Base-by-base conservation (phyloP, 1,140 invertebrate genomes). In the Pachypsylla venusta region DNA sequence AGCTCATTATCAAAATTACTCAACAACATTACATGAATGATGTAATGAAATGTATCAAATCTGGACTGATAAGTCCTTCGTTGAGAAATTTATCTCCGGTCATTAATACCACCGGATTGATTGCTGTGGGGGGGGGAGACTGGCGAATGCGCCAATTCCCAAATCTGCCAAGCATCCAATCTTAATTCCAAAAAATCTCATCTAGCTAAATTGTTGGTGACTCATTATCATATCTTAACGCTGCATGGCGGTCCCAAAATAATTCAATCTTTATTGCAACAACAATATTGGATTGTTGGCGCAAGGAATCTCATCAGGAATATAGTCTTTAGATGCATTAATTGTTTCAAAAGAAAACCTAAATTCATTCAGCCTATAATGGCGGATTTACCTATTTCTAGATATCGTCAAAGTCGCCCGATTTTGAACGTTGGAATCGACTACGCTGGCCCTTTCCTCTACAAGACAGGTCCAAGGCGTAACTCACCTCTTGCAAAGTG, bases 361-460 rank as follows among this genome's bases (percentile, higher is more conserved):
- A 40, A 25, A 56, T 55, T 24, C 48, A 65, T 59, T 39, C 14
- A 56, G 14, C 65, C 58, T 2, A 7, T 63, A 13, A 73, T 73
- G 71, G 70, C 63, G 13, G 48, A 67, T 55, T 55, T 73, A 4
- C 70, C 70, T 5, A 24, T 16, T 20, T 22, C 60, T 40, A 40
- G 71, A 26, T 60, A 73, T 0, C 62, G n/a, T 19, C 58, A 63
- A 5, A 28, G 63, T 5, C 54, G 60, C 19, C 53, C 69, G 2
- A 73, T 76, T 62, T 13, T 55, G 22, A 59, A 66, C 25, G 62
- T 62, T 5, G 58, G 55, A 13, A 30, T 64, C 10, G 76, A 76
- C 22, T 58, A 16, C 22, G 57, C 35, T 3, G 57, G 57, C 14
- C 57, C 57, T 12, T 5, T 60, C 25, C 13, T 10, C 12, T 22